Conservation (phyloP, 2,797 vertebrate genomes). For the Rhodeus uyekii region DNA sequence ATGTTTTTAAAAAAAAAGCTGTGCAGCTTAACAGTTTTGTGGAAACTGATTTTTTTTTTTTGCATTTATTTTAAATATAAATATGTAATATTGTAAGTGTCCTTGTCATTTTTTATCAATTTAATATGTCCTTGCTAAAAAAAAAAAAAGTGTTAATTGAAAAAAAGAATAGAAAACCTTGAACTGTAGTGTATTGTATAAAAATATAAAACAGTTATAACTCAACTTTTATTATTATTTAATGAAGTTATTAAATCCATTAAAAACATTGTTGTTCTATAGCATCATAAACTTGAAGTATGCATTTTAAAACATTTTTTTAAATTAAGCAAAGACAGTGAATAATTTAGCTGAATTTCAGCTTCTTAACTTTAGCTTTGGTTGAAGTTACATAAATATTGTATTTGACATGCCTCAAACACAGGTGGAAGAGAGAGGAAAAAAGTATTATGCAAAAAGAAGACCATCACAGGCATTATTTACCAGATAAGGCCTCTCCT, state of each 20-base stretch:
- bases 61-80: not conserved
- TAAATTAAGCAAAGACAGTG: not conserved
- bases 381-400: not conserved
- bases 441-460: no score
- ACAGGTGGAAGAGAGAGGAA: not conserved
- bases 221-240: no score
- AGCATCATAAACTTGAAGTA: not conserved
- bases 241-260: no score
- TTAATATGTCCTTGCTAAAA: not conserved
- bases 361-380: not conserved
- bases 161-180: no score
- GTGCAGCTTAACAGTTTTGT: not conserved
- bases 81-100: not conserved
- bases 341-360: not conserved
- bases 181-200: no score
- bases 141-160: no score
- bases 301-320: not conserved
- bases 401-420: not conserved
- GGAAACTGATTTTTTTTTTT: no score
- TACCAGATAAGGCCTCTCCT: slow-evolving; percentile 96
- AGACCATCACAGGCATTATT: slow-evolving; percentile 33
- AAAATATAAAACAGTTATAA: no score
- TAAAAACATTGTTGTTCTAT: not conserved
- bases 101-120: not conserved
- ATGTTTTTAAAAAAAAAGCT: not conserved